A percentile compares a stretch with the other conserved stretches of the same genome.
Conservation (phyloP, 2,888 invertebrate species). For the Drosophila multiciliata region DNA sequence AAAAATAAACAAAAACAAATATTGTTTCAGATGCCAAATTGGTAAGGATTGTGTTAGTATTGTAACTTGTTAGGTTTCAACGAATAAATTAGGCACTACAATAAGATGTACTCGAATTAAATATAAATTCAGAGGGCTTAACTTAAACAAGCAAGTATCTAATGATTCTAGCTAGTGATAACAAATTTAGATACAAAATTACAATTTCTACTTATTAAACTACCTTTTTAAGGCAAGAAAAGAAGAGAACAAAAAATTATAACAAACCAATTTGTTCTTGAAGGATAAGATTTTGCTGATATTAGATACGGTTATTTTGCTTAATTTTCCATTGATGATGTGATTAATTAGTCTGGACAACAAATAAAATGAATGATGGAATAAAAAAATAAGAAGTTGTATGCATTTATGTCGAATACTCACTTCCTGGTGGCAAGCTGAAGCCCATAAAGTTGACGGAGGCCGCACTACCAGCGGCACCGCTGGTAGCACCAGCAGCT, state of each 20-base stretch:
- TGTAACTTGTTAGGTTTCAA: constrained; percentile 63
- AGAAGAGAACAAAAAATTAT: not conserved
- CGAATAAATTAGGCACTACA: constrained; percentile 17
- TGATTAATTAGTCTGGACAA: constrained; percentile 24
- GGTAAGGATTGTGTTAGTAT: constrained; percentile 18
- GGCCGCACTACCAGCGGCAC: constrained; percentile 55
- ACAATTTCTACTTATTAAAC: not conserved
- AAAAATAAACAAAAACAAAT: constrained; percentile 39
- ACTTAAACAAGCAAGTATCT: not conserved
- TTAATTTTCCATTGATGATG: constrained; percentile 1
- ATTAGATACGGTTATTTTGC: constrained; percentile 1
- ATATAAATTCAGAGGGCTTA: not conserved
- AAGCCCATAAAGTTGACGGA: constrained; percentile 81
- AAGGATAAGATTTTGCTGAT: constrained; percentile 1
- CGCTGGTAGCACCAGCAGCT: constrained; percentile 40
- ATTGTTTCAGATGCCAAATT: constrained; percentile 41
- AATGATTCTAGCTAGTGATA: not conserved
- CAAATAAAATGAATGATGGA: constrained; percentile 15
- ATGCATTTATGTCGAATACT: constrained; percentile 55
- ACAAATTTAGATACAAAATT: not conserved
- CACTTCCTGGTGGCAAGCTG: constrained; percentile 83
- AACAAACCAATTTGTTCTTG: constrained; percentile 21
- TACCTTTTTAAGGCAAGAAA: not conserved
- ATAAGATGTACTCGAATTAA: constrained; percentile 11
- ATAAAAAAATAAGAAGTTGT: not conserved